These are phyloP conservation scores for Amphiprion percula DNA, from an alignment of 2,113 vertebrate genomes.

Conservation along the genomic window DNA sequence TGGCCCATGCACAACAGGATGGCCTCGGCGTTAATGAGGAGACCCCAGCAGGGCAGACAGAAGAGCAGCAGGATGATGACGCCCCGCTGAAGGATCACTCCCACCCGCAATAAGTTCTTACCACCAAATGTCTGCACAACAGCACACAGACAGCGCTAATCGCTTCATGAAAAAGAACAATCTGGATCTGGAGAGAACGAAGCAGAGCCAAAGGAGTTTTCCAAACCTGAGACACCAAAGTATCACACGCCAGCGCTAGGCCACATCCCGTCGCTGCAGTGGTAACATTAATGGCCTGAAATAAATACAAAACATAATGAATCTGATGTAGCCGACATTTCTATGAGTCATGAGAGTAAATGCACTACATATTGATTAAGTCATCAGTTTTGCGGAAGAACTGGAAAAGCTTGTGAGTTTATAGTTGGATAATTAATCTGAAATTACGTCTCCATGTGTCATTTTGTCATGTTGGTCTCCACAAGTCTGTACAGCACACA, in stretches of 20 bases:
- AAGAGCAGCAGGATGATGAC: constrained; percentile 89
- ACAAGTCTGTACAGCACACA: neutral
- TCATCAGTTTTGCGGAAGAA: constrained; percentile 1
- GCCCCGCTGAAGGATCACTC: constrained; percentile 90
- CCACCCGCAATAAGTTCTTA: constrained; percentile 89
- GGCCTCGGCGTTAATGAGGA: constrained; percentile 90
- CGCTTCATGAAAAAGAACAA: neutral
- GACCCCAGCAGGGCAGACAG: constrained; percentile 93
- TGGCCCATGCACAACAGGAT: constrained; percentile 88
- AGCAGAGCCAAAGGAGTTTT: neutral
- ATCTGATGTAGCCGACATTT: neutral
- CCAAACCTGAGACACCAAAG: constrained; percentile 92
- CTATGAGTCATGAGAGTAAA: neutral
- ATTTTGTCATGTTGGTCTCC: neutral
- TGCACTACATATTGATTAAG: constrained; percentile 18
- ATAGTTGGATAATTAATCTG: constrained; percentile 11
- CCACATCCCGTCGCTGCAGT: constrained; percentile 89
- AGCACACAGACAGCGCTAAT: constrained; percentile 29
- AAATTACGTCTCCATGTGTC: neutral
- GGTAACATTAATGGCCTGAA: constrained; percentile 90
- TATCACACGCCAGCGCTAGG: constrained; percentile 91
- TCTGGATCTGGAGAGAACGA: neutral
- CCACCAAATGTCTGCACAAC: constrained; percentile 86
- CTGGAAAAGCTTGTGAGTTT: neutral
- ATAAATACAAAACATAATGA: constrained; percentile 37